These are phyloP conservation scores for Corvus cornix DNA, from an alignment of 2,113 vertebrate genomes.

Conservation along the genomic window DNA sequence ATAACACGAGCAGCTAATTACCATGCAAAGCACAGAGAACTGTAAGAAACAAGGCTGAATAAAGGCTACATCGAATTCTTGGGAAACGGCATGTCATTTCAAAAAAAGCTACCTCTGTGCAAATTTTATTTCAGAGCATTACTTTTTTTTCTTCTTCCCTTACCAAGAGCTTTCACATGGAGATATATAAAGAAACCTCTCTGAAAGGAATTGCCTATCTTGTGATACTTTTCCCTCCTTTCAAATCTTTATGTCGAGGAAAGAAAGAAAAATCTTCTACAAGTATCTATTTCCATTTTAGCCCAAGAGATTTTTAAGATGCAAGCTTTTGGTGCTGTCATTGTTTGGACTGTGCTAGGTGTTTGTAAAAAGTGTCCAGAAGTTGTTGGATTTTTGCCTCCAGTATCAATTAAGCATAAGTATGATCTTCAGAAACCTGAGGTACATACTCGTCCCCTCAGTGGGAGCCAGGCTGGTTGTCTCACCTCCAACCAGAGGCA, in stretches of 20 bases:
- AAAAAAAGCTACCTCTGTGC: conserved; percentile 21
- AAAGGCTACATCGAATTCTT: conserved; percentile 40
- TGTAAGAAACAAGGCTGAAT: conserved; percentile 34
- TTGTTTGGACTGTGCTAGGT: not conserved
- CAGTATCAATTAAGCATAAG: not conserved
- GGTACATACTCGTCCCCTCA: not conserved
- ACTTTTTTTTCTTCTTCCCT: conserved; percentile 19
- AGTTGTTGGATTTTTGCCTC: not conserved
- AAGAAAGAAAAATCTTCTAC: not conserved
- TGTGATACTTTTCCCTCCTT: not conserved
- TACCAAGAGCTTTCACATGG: not conserved
- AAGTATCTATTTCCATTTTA: not conserved
- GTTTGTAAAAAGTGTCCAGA: not conserved
- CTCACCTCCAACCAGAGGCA: not conserved
- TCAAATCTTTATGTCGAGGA: not conserved
- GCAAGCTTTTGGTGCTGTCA: not conserved
- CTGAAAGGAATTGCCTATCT: not conserved
- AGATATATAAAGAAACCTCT: not conserved
- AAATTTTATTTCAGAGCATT: conserved; percentile 17
- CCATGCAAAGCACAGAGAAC: conserved; percentile 69
- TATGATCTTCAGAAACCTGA: not conserved
- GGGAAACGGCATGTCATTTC: conserved; percentile 36
- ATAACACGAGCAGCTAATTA: conserved; percentile 64
- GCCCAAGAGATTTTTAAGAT: not conserved
- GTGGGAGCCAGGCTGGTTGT: not conserved